Evolutionary conservation across 2,113 vertebrate genomes (phyloP), one percentile per base, ranked within the genome.

Genomic region (Agelaius tricolor): DNA sequence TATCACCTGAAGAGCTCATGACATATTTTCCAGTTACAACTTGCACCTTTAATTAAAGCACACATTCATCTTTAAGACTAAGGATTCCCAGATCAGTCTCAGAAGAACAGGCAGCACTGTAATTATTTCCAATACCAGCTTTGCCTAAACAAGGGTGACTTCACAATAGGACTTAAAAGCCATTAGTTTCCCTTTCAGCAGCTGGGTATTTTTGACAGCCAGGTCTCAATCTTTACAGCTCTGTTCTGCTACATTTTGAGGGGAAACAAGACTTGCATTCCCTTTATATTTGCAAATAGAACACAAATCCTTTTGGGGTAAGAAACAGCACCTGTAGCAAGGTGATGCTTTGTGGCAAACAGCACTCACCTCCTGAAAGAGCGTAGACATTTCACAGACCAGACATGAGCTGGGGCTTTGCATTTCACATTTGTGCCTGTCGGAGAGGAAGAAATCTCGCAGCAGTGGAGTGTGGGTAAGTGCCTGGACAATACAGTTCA

Each of bases 401-500:
- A 99, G 98, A 97, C 99, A 99, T 93, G 99, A 99, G 98, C 99
- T 99, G 86, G 98, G 98, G 97, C 99, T 99, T 98, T 99, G 99
- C 99, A 99, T 99, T 98, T 99, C 99, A 95, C 99, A 99, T 98
- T 99, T 98, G 98, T 99, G 99, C 98, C 99, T 97, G 98, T 99
- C 99, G 3, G 99, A 99, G 94, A 99, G 99, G 98, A 99, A 99
- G 98, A 99, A 99, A 97, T 99, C 99, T 61, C 99, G 98, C 96
- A 99, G 98, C 93, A 99, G 98, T 22, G 99, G 99, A 16, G 99
- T 99, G 98, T 99, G 99, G 84, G 99, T 99, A 95, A 99, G 98
- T 73, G 99, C 99, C 98, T 99, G 99, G 84, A 99, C 99, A 68
- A 99, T 99, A 97, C 99, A 99, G 98, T 99, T 99, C 99, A 99